Base-by-base conservation (phyloP, 2,113 vertebrate genomes). In the mouse (Mus musculus) region DNA sequence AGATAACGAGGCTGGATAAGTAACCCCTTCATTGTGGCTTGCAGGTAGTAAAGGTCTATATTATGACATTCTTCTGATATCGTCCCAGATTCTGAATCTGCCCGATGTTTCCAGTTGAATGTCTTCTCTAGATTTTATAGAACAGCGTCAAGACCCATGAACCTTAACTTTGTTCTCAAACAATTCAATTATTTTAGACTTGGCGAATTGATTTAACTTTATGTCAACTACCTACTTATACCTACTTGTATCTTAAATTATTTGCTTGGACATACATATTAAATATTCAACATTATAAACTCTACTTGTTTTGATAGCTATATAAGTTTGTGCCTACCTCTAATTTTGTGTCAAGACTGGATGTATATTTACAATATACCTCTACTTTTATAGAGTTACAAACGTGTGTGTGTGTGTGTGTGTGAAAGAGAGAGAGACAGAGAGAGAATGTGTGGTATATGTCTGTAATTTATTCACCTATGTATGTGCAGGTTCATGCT, bases 221-320 rank as follows among this genome's bases (percentile, higher is more conserved):
- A 7, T 61, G 52, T n/a, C 36, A 93, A 2, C 14, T 61, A 13
- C 42, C 39, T 89, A 14, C 5, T 90, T 69, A 20, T 71, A 90
- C 22, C 17, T 69, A 89, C 69, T 39, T 89, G 16, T n/a, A 54
- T 73, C 39, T 78, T 91, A 93, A 91, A 10, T 65, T 77, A 67
- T 94, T 89, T 95, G 6, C 22, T 46, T 88, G 52, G 28, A 16
- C 65, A 5, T 75, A 19, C 65, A 69, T 82, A 82, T 80, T 91
- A 89, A 90, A 76, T 92, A 52, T 63, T 88, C 28, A 24, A 11
- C 61, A 61, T 73, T 82, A 67, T 30, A 94, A 77, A 89, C 91
- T 93, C 46, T 49, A 30, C n/a, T 54, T 69, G 19, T 87, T 95
- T 91, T 67, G 56, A 12, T 65, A 85, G 33, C 26, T 96, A 65